Evolutionary conservation across 2,797 vertebrate species (phyloP).

Genomic region (Holocentrus rufus): DNA sequence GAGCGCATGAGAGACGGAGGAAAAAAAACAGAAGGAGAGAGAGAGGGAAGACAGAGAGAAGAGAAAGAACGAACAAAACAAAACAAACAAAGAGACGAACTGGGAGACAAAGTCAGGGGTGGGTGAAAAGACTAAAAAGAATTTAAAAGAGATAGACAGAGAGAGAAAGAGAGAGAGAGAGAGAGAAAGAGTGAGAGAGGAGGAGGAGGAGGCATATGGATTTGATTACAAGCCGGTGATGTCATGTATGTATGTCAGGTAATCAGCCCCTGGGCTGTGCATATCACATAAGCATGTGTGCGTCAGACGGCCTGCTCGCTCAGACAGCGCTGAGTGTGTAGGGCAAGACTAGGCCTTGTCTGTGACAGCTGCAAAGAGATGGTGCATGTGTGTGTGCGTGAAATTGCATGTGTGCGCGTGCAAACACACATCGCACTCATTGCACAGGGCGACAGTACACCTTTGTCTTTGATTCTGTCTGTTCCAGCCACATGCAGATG

Average conservation of each 20-base stretch:
- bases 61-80: not conserved
- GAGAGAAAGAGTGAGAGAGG: slow-evolving; percentile 15
- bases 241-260: slow-evolving; percentile 76
- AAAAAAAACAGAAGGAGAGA: not conserved
- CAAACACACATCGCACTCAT: slow-evolving; percentile 20
- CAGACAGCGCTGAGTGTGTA: slow-evolving; percentile 33
- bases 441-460: slow-evolving; percentile 32
- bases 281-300: slow-evolving; percentile 49
- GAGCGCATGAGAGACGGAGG: not conserved
- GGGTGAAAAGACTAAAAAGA: slow-evolving; percentile 40
- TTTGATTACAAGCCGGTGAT: slow-evolving; percentile 70
- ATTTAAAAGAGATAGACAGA: slow-evolving; percentile 23
- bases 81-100: slow-evolving; percentile 40
- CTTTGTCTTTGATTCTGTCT: slow-evolving; percentile 27
- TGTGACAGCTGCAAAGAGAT: slow-evolving; percentile 2
- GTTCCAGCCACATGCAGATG: slow-evolving; percentile 23
- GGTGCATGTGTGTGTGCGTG: slow-evolving; percentile 33
- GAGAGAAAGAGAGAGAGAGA: slow-evolving; percentile 3
- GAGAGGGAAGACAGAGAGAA: not conserved
- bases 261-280: slow-evolving; percentile 61
- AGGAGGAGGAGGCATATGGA: slow-evolving; percentile 58
- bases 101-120: slow-evolving; percentile 26
- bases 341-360: slow-evolving; percentile 55
- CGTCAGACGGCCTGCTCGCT: slow-evolving; percentile 22
- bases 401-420: not conserved